A percentile compares a stretch with the other conserved stretches of the same genome.
phyloP scores from a whole-genome alignment of 2,888 invertebrate species.

The Tupiocoris notatus region DNA sequence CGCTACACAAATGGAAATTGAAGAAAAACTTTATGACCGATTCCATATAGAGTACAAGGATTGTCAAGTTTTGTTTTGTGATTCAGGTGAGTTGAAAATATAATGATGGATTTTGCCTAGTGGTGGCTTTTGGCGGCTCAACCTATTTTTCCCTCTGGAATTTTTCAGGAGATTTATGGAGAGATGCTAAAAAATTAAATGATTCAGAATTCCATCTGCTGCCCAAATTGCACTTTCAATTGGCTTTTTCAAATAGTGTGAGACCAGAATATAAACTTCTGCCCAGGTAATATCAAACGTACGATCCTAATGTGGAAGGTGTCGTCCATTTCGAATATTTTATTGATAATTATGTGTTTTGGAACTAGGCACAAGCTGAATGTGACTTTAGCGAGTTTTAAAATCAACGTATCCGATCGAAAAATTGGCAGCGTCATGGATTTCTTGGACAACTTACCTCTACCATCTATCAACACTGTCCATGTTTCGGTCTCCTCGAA shows the following conservation, averaged over 20 bases:
- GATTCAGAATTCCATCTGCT: conserved; percentile 74
- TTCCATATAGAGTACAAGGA: conserved; percentile 68
- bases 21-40: conserved; percentile 75
- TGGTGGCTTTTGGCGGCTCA: neutral
- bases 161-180: conserved; percentile 68
- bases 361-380: conserved; percentile 72
- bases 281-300: conserved; percentile 60
- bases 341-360: neutral
- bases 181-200: conserved; percentile 65
- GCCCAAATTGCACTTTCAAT: conserved; percentile 65
- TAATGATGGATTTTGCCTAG: neutral
- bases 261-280: conserved; percentile 68
- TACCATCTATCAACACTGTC: conserved; percentile 53
- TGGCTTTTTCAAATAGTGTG: conserved; percentile 72
- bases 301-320: neutral
- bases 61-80: conserved; percentile 64
- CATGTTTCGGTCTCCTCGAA: conserved; percentile 49
- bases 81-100: conserved; percentile 56
- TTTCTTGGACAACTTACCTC: conserved; percentile 60
- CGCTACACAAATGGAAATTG: conserved; percentile 77
- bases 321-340: too few relatives aligned
- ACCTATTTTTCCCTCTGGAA: too few relatives aligned
- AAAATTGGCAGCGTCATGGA: conserved; percentile 66
- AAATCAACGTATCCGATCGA: conserved; percentile 73
- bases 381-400: conserved; percentile 68